Conservation (phyloP, 2,888 invertebrate species). For the Apotomis turbidana region DNA sequence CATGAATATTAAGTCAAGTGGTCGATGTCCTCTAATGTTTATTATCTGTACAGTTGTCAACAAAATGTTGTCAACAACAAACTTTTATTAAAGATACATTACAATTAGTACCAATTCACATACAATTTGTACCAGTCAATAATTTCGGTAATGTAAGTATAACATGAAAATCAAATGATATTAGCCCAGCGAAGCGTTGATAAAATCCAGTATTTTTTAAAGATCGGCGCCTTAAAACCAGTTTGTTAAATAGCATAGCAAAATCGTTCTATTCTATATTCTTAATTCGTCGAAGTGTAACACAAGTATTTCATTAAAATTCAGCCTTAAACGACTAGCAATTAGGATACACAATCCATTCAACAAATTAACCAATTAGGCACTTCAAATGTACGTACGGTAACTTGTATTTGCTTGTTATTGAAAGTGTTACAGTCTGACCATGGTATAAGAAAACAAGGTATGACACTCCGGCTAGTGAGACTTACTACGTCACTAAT, state of each 20-base stretch:
- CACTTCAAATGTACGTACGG: conserved; percentile 7
- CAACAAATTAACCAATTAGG: neutral
- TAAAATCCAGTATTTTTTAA: conserved; percentile 2
- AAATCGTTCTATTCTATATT: conserved; percentile 26
- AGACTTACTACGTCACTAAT: no score
- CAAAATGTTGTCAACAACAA: no score
- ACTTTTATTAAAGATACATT: no score
- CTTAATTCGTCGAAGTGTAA: conserved; percentile 11
- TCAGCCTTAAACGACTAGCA: neutral
- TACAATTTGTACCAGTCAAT: no score
- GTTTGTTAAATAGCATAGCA: conserved; percentile 18
- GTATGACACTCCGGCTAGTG: no score
- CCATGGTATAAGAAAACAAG: no score
- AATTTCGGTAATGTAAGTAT: no score
- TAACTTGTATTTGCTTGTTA: conserved; percentile 12
- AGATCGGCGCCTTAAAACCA: conserved; percentile 27
- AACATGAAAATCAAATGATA: no score
- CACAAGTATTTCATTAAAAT: conserved; percentile 1
- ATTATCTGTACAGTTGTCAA: no score
- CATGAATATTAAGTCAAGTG: no score
- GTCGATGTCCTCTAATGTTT: no score
- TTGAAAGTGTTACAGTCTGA: neutral
- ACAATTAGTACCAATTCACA: no score
- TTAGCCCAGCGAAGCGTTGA: neutral
- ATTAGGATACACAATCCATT: conserved; percentile 7